phyloP scores from a whole-genome alignment of 2,113 vertebrate species.

The Xiphorhynchus elegans region DNA sequence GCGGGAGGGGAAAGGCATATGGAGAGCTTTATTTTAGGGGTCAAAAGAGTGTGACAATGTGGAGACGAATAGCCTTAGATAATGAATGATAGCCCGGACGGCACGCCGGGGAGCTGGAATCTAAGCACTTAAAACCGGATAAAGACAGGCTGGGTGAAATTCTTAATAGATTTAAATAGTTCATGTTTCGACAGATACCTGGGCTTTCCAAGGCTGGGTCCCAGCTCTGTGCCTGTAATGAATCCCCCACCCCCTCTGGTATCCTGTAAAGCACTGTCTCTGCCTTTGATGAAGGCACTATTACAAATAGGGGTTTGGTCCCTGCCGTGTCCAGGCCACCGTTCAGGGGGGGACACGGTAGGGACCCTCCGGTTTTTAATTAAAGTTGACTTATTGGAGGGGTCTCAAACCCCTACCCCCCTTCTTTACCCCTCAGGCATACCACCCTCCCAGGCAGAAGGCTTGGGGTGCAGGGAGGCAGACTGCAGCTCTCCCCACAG shows the following conservation, averaged over 20 bases:
- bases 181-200: conserved; percentile 78
- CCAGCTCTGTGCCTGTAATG: conserved; percentile 63
- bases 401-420: neutral
- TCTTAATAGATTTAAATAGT: conserved; percentile 78
- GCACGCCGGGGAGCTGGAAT: conserved; percentile 61
- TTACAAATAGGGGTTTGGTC: conserved; percentile 53
- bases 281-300: conserved; percentile 60
- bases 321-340: neutral
- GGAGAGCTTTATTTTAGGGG: conserved; percentile 64
- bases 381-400: conserved; percentile 60
- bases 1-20: conserved; percentile 18
- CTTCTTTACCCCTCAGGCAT: neutral
- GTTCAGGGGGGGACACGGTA: neutral
- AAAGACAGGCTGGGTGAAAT: conserved; percentile 75
- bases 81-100: conserved; percentile 70
- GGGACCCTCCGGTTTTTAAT: conserved; percentile 47
- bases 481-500: neutral
- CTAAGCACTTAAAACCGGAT: conserved; percentile 73
- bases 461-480: neutral
- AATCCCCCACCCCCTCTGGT: conserved; percentile 47
- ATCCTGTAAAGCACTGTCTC: conserved; percentile 25
- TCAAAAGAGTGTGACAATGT: conserved; percentile 69
- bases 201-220: conserved; percentile 67
- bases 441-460: neutral
- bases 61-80: conserved; percentile 70